A percentile compares a stretch with the other conserved stretches of the same genome.
Conservation (phyloP, 2,797 vertebrate genomes). For the Enteromius trimaculatus region DNA sequence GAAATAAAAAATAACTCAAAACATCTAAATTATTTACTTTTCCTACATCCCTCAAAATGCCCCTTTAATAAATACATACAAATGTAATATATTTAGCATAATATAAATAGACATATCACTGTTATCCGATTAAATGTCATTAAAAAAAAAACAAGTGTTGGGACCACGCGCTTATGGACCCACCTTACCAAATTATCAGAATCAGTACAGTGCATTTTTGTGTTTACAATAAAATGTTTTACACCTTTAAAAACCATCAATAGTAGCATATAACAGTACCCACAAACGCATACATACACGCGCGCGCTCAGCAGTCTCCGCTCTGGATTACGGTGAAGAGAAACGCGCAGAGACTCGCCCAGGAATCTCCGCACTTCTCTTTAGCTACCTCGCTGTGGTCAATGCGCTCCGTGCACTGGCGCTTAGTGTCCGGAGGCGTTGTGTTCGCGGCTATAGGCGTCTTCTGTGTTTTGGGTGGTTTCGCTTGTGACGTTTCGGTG, state of each 20-base stretch:
- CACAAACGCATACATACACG: background rate
- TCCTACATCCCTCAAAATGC: background rate
- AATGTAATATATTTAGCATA: background rate
- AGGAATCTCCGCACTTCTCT: slow-evolving; percentile 82
- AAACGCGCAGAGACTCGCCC: slow-evolving; percentile 82
- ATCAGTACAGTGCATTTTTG: background rate
- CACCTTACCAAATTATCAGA: background rate
- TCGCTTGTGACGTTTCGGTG: background rate
- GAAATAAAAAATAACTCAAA: background rate
- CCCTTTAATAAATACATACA: background rate
- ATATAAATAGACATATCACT: background rate
- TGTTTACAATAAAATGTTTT: slow-evolving; percentile 6
- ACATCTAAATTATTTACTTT: background rate
- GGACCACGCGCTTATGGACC: background rate
- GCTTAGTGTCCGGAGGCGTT: background rate
- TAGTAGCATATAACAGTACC: background rate
- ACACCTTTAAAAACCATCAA: background rate
- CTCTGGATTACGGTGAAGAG: slow-evolving; percentile 83
- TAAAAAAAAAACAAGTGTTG: background rate
- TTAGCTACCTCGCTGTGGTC: slow-evolving; percentile 75
- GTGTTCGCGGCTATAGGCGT: background rate
- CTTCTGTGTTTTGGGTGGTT: background rate
- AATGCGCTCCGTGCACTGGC: slow-evolving; percentile 70
- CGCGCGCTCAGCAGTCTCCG: slow-evolving; percentile 75
- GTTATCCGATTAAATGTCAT: background rate